A percentile compares a stretch with the other conserved stretches of the same genome.
Evolutionary conservation across 2,113 vertebrate genomes (phyloP).

Genomic region (Daboia siamensis): DNA sequence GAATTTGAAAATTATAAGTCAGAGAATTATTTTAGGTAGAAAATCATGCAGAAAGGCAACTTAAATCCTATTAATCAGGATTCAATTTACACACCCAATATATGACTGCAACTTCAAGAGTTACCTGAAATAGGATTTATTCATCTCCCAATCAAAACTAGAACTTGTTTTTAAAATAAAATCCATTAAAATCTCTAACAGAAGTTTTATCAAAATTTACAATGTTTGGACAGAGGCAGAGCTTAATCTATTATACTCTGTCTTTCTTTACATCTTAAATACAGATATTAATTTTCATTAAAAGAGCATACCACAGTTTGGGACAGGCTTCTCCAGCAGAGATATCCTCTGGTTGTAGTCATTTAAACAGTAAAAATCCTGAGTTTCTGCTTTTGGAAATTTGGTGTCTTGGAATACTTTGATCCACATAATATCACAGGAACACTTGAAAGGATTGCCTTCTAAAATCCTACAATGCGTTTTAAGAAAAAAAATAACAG

Average conservation of each 20-base stretch:
- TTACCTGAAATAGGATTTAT: not conserved
- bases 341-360: conserved; percentile 81
- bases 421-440: conserved; percentile 97
- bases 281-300: conserved; percentile 14
- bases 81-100: not conserved
- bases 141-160: not conserved
- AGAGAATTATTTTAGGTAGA: not conserved
- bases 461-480: conserved; percentile 73
- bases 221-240: not conserved
- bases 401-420: conserved; percentile 87
- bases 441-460: conserved; percentile 91
- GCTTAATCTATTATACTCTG: not conserved
- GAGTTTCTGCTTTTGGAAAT: conserved; percentile 70
- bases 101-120: not conserved
- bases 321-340: conserved; percentile 79
- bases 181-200: not conserved
- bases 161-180: not conserved
- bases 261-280: not conserved
- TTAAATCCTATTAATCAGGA: not conserved
- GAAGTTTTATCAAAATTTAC: not conserved
- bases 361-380: conserved; percentile 86
- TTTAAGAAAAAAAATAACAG: not conserved
- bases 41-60: not conserved
- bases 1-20: not conserved
- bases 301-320: conserved; percentile 85